Evolutionary conservation across 53 echinoderm and acorn worm species (phyloP).

Genomic region (Crossaster papposus): DNA sequence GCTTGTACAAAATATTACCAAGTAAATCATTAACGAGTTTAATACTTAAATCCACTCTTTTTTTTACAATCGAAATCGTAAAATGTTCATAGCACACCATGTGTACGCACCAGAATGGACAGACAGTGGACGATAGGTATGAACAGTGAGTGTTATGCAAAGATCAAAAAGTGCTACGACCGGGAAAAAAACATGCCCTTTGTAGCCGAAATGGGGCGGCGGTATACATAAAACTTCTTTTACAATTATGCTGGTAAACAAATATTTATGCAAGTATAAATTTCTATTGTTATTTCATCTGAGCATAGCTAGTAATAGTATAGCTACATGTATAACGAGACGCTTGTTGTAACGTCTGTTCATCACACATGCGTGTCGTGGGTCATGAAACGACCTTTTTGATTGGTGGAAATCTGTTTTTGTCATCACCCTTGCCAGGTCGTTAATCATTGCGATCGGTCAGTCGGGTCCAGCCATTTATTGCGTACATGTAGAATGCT

Average conservation of each 20-base stretch:
- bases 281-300: background rate
- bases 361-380: background rate
- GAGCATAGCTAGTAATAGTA: too few relatives aligned
- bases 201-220: background rate
- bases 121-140: too few relatives aligned
- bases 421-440: background rate
- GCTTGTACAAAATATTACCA: too few relatives aligned
- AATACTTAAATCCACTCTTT: background rate
- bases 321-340: too few relatives aligned
- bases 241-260: too few relatives aligned
- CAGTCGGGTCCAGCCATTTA: background rate
- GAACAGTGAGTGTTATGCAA: background rate
- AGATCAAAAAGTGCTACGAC: background rate
- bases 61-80: background rate
- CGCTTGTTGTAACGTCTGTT: background rate
- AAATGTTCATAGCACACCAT: background rate
- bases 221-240: background rate
- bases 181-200: background rate
- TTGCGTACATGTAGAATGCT: background rate
- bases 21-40: background rate
- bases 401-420: conserved; percentile 23
- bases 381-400: background rate
- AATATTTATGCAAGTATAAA: background rate
- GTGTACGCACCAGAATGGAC: too few relatives aligned
- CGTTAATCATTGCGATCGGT: background rate